Evolutionary conservation across 2,888 invertebrate genomes (phyloP).

Genomic region (Zootermopsis nevadensis): DNA sequence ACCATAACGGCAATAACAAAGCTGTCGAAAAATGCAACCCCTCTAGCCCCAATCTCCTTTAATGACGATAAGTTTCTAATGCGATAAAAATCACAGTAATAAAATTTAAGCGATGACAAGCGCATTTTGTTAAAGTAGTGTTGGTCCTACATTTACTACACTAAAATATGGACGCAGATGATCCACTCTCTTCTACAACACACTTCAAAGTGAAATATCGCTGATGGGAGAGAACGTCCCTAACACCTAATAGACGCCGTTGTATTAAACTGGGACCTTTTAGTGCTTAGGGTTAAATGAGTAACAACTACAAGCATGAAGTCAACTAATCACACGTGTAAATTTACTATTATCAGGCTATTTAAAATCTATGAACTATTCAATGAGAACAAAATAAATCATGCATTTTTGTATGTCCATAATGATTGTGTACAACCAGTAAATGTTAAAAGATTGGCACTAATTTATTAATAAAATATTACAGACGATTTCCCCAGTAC

Average conservation of each 20-base stretch:
- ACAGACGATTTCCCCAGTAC: too few relatives aligned
- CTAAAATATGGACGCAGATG: conserved; percentile 8
- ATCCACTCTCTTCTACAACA: background rate
- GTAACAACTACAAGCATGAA: background rate
- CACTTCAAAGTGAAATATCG: conserved; percentile 28
- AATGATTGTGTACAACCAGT: too few relatives aligned
- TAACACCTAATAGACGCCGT: background rate
- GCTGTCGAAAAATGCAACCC: background rate
- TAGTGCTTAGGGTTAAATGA: background rate
- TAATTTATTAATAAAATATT: too few relatives aligned
- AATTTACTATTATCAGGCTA: background rate
- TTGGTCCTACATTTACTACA: background rate
- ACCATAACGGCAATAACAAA: conserved; percentile 34
- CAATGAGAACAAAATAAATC: background rate
- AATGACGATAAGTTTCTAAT: conserved; percentile 25
- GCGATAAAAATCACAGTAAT: conserved; percentile 37
- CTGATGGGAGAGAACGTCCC: background rate
- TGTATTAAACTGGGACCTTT: background rate
- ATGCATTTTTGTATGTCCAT: background rate
- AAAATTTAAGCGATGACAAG: conserved; percentile 31
- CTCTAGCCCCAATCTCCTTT: background rate
- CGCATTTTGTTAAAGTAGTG: background rate
- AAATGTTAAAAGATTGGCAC: too few relatives aligned
- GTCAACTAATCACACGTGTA: background rate
- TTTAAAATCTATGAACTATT: background rate